Base-by-base conservation (phyloP, 2,113 vertebrate genomes). In the Amazona guildingii region DNA sequence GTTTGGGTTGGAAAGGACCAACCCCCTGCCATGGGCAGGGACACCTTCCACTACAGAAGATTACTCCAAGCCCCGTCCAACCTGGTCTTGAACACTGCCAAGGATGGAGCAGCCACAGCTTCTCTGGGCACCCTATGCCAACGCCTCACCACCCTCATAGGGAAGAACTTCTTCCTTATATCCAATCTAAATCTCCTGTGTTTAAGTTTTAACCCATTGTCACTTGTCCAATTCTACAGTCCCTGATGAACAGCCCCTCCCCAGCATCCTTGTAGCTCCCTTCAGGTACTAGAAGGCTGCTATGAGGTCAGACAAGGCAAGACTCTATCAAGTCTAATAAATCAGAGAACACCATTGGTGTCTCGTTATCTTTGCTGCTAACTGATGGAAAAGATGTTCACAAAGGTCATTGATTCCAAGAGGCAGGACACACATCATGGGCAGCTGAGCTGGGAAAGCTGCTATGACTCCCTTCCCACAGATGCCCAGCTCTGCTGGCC, bases 351-450 rank as follows among this genome's bases (percentile, higher is more conserved):
- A n/a, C 4, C 16, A 49, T 13, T 62, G 29, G 19, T 23, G 14
- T 79, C 41, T 62, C 48, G 57, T 31, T 15, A n/a, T 27, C 62
- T 69, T 74, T 1, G 0, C 29, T 59, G 33, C 8, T n/a, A 54
- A 63, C 15, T 43, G 39, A 57, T 12, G 7, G 44, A 43, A 86
- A 75, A n/a, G 15, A 8, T 35, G 13, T 74, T 67, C 72, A 33
- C 1, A 4, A 73, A 78, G 28, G 51, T 44, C 28, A 17, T 82
- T 55, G 41, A 83, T 75, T 63, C 62, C 64, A 55, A 43, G 48
- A 54, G 20, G 18, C n/a, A 48, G 43, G 39, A 44, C 15, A 11
- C 0, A 1, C 11, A n/a, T 24, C 27, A 17, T 1, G 1, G 37
- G 27, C 21, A 66, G 35, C 25, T 35, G 29, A 80, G 35, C 24